Evolutionary conservation across 2,888 invertebrate genomes (phyloP).

Genomic region (Lepidonotus clava): DNA sequence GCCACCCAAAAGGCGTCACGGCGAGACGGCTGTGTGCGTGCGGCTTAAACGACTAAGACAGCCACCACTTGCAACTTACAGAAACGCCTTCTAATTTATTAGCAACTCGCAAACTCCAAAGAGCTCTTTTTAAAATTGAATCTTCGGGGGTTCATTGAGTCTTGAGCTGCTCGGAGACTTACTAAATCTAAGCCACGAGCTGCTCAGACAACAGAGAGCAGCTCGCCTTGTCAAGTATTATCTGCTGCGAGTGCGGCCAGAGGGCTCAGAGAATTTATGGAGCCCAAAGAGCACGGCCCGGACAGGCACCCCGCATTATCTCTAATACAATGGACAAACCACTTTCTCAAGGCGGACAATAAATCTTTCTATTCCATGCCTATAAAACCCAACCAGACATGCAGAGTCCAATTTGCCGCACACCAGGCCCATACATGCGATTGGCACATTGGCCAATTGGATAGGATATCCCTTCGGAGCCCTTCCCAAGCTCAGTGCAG

Average conservation of each 20-base stretch:
- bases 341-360: background rate
- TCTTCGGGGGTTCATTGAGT: no score
- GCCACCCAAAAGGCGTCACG: background rate
- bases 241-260: no score
- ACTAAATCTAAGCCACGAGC: no score
- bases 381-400: background rate
- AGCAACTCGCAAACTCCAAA: no score
- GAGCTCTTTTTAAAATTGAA: no score
- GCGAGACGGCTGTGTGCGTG: background rate
- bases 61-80: no score
- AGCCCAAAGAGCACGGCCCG: background rate
- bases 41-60: no score
- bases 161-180: no score
- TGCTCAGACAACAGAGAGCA: no score
- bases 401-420: background rate
- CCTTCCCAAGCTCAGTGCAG: background rate
- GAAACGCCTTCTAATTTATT: no score
- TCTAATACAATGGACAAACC: background rate
- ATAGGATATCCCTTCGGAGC: background rate
- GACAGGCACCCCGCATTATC: background rate
- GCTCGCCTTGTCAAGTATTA: no score
- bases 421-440: constrained; percentile 14
- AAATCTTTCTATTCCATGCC: background rate
- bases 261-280: no score
- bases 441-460: constrained; percentile 21